phyloP scores from a whole-genome alignment of 1,140 invertebrate species.

The Medauroidea extradentata region DNA sequence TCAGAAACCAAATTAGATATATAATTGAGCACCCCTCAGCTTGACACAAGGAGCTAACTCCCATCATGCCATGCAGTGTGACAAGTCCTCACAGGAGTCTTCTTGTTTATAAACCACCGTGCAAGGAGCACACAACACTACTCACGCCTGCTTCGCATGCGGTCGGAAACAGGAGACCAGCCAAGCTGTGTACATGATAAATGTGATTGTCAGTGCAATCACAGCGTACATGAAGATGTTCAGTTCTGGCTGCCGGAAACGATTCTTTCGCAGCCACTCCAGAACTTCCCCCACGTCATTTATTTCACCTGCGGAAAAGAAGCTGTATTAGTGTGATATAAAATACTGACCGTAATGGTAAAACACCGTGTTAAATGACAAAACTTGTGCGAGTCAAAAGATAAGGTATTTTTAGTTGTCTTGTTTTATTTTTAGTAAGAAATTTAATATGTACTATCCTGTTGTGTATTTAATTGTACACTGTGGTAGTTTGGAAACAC shows the following conservation, averaged over 20 bases:
- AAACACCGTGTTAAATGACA: too few relatives aligned
- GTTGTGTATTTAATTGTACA: background rate
- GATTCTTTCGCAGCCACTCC: slow-evolving; percentile 89
- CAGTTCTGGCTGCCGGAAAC: slow-evolving; percentile 87
- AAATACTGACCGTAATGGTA: too few relatives aligned
- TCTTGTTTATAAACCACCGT: background rate
- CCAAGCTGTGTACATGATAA: slow-evolving; percentile 86
- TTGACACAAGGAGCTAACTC: background rate
- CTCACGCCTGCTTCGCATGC: slow-evolving; percentile 22
- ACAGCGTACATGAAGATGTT: slow-evolving; percentile 94
- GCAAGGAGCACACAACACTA: background rate
- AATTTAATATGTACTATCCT: background rate
- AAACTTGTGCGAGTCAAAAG: too few relatives aligned
- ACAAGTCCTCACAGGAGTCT: background rate
- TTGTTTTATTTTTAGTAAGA: background rate
- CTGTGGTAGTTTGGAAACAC: background rate
- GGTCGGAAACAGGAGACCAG: slow-evolving; percentile 83
- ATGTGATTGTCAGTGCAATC: slow-evolving; percentile 77
- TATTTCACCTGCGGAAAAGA: slow-evolving; percentile 62
- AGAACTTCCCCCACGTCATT: slow-evolving; percentile 82
- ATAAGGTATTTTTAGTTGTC: too few relatives aligned
- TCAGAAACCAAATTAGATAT: too few relatives aligned
- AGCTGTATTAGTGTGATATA: background rate
- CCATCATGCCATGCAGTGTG: background rate
- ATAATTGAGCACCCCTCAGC: too few relatives aligned